These are phyloP conservation scores for Episyrphus balteatus DNA, from an alignment of 1,140 invertebrate genomes.

Conservation along the genomic window DNA sequence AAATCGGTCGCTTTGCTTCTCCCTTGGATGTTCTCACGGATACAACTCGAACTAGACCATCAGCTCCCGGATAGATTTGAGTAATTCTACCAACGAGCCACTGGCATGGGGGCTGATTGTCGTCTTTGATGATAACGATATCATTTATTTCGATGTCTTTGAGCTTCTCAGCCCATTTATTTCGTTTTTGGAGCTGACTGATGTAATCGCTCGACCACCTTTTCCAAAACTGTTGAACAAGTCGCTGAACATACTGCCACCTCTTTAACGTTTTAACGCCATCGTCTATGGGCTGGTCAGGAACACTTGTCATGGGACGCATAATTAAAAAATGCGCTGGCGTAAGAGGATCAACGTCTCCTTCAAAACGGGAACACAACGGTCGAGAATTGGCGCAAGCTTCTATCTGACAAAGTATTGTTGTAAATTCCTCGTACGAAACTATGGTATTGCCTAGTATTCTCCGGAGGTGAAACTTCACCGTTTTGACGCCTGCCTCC, in stretches of 20 bases:
- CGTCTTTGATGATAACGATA: conserved; percentile 24
- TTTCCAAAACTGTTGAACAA: background rate
- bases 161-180: background rate
- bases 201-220: background rate
- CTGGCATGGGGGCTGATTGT: conserved; percentile 17
- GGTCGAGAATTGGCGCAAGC: conserved; percentile 29
- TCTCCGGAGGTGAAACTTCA: background rate
- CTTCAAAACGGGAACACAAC: conserved; percentile 5
- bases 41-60: conserved; percentile 12
- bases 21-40: conserved; percentile 8
- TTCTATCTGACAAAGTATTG: conserved; percentile 23
- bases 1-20: conserved; percentile 3
- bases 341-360: conserved; percentile 12
- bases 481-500: conserved; percentile 4
- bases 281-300: too few species aligned
- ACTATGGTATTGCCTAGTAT: conserved; percentile 13
- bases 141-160: conserved; percentile 3
- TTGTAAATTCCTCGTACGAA: conserved; percentile 16
- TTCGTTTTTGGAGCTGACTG: background rate
- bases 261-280: too few species aligned
- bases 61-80: conserved; percentile 13
- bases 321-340: conserved; percentile 30
- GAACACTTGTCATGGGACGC: background rate
- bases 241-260: too few species aligned
- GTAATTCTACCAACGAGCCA: conserved; percentile 17